Evolutionary conservation across 2,113 vertebrate genomes (phyloP).

Genomic region (Campylomormyrus tamandua): DNA sequence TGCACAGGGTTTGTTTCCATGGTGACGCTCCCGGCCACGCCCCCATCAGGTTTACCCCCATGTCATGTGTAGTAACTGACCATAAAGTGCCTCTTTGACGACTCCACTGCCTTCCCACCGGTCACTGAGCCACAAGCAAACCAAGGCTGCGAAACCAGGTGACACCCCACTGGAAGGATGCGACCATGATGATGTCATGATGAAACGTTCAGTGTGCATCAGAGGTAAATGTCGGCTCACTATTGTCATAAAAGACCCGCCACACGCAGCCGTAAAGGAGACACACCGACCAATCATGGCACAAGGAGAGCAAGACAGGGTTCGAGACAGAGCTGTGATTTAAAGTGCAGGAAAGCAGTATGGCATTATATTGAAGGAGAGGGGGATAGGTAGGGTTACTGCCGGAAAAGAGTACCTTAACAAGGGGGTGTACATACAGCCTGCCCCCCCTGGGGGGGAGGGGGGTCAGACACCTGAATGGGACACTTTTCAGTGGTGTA

Average conservation of each 20-base stretch:
- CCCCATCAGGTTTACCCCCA: neutral
- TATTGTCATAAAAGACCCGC: neutral
- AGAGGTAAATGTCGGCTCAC: neutral
- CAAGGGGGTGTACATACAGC: neutral
- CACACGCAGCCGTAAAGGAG: neutral
- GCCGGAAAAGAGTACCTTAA: neutral
- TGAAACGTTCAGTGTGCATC: neutral
- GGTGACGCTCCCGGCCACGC: neutral
- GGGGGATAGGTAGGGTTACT: neutral
- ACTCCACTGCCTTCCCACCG: neutral
- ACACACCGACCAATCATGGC: neutral
- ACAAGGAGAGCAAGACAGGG: neutral
- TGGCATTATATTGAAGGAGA: neutral
- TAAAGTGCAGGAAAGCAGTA: neutral
- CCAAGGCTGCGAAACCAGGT: neutral
- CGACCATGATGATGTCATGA: neutral
- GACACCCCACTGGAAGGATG: neutral
- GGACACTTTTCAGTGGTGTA: neutral
- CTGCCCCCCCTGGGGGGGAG: neutral
- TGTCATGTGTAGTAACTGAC: neutral
- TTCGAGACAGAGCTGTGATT: neutral
- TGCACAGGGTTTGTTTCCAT: neutral
- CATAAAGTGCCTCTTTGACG: neutral
- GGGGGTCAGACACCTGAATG: neutral
- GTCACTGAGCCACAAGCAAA: neutral